phyloP scores from a whole-genome alignment of 2,888 invertebrate genomes.

The Hartigia nigra region DNA sequence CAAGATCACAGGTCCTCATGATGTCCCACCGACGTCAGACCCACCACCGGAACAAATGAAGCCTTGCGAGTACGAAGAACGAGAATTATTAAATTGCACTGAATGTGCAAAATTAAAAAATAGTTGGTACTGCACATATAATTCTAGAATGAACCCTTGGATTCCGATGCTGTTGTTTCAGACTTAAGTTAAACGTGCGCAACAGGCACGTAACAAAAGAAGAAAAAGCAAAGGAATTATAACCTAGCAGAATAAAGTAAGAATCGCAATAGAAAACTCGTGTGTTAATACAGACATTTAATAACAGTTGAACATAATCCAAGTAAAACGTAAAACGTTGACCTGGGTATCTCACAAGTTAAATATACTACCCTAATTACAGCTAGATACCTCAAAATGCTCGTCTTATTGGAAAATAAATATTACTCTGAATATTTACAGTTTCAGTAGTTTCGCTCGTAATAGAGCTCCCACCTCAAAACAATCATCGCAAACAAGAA shows the following conservation, averaged over 20 bases:
- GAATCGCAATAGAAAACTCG: conserved; percentile 14
- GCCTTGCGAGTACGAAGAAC: conserved; percentile 23
- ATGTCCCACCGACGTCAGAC: conserved; percentile 15
- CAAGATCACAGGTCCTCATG: conserved; percentile 32
- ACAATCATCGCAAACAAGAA: background rate
- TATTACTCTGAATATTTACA: background rate
- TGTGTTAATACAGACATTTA: background rate
- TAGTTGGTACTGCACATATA: conserved; percentile 13
- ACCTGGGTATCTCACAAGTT: background rate
- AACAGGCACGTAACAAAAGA: conserved; percentile 9
- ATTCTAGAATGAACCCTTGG: background rate
- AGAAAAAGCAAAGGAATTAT: conserved; percentile 9
- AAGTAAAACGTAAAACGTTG: background rate
- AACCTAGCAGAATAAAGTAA: conserved; percentile 15
- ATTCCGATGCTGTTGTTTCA: background rate
- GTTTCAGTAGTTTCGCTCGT: conserved; percentile 4
- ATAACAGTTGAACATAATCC: background rate
- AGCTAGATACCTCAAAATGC: background rate
- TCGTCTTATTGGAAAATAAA: background rate
- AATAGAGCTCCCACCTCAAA: background rate
- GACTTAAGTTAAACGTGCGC: background rate
- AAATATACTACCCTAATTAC: background rate
- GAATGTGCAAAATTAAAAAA: conserved; percentile 29
- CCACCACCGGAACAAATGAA: conserved; percentile 6
- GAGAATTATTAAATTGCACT: conserved; percentile 31